Conservation (phyloP, 2,888 invertebrate genomes). For the Rhagonycha lutea region DNA sequence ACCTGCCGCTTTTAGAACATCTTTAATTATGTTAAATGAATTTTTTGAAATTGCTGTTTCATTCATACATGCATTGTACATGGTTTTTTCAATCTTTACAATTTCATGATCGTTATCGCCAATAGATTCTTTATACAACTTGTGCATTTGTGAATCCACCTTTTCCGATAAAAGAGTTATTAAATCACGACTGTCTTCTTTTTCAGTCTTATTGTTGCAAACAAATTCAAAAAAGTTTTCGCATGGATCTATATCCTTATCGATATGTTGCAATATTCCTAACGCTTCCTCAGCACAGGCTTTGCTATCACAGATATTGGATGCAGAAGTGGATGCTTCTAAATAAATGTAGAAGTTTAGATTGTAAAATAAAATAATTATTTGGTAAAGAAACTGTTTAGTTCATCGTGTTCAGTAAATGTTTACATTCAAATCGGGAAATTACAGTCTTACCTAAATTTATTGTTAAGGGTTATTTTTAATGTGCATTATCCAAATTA, state of each 20-base stretch:
- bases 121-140: slow-evolving; percentile 9
- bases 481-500: not conserved
- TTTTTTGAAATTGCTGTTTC: slow-evolving; percentile 28
- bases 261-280: slow-evolving; percentile 69
- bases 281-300: slow-evolving; percentile 57
- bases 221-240: slow-evolving; percentile 65
- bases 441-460: not conserved
- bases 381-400: not conserved
- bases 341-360: not conserved
- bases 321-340: slow-evolving; percentile 4
- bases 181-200: not conserved
- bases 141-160: slow-evolving; percentile 1
- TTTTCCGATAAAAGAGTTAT: not conserved
- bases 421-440: not conserved
- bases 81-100: slow-evolving; percentile 6
- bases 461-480: not conserved
- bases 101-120: slow-evolving; percentile 12
- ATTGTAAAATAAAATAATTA: not conserved
- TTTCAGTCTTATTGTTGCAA: slow-evolving; percentile 10
- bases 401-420: not conserved
- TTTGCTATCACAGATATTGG: not conserved
- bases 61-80: slow-evolving; percentile 39
- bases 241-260: slow-evolving; percentile 70
- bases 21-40: slow-evolving; percentile 28
- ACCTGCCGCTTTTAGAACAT: slow-evolving; percentile 37